A percentile compares a stretch with the other conserved stretches of the same genome.
Conservation (phyloP, 2,888 invertebrate genomes). For the Hecatera dysodea region DNA sequence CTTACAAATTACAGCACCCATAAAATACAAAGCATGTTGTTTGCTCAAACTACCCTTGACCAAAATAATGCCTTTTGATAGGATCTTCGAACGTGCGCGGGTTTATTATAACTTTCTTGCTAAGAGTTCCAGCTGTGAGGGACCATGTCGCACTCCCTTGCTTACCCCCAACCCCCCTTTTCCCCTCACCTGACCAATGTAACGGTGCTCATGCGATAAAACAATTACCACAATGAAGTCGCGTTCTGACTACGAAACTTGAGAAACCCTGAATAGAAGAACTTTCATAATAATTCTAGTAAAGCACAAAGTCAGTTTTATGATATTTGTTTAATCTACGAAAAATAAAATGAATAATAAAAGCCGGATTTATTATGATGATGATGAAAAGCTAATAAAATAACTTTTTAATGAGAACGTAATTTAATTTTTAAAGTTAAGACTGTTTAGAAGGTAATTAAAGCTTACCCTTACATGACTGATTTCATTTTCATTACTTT, state of each 20-base stretch:
- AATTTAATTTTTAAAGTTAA: conserved; percentile 29
- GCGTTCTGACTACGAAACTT: conserved; percentile 79
- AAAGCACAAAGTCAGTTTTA: conserved; percentile 39
- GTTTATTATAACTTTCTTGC: conserved; percentile 86
- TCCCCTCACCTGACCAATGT: conserved; percentile 76
- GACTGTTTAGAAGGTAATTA: conserved; percentile 41
- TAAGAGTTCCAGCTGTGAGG: conserved; percentile 80
- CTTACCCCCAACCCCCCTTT: conserved; percentile 31
- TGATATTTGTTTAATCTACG: conserved; percentile 22
- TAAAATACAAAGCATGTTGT: conserved; percentile 77
- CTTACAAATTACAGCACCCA: conserved; percentile 76
- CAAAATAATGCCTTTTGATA: conserved; percentile 87
- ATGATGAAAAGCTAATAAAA: conserved; percentile 42
- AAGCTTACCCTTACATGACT: conserved; percentile 41
- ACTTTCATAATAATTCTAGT: conserved; percentile 64
- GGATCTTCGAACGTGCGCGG: conserved; percentile 84
- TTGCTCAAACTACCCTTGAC: conserved; percentile 86
- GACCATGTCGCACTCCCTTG: conserved; percentile 68
- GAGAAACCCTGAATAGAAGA: conserved; percentile 73
- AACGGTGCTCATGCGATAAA: conserved; percentile 89
- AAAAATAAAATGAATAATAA: conserved; percentile 35
- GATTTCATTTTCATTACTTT: conserved; percentile 33
- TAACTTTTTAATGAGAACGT: conserved; percentile 42
- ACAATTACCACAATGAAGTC: conserved; percentile 88
- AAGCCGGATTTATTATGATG: conserved; percentile 39